Percentiles rank a stretch among this genome's conserved stretches.
Conservation (phyloP, 2,888 invertebrate species). For the Ametastegia equiseti region DNA sequence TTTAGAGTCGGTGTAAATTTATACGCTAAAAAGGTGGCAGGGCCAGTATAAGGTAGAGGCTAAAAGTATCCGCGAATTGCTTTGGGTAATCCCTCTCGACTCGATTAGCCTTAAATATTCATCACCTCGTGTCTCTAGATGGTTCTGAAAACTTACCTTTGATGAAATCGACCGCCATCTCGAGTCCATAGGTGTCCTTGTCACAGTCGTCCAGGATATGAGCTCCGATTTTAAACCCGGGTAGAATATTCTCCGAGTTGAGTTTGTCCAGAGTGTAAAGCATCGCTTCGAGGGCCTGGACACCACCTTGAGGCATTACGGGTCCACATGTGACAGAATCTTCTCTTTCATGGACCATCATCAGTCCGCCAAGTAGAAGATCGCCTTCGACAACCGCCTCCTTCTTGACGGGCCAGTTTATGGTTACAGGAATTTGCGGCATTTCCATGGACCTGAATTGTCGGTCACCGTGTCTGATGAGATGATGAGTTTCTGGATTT, state of each 20-base stretch:
- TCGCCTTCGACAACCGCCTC: slow-evolving; percentile 94
- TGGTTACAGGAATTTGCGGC: slow-evolving; percentile 58
- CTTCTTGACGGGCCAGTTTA: slow-evolving; percentile 89
- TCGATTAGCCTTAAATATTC: too few species aligned
- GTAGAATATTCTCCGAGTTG: slow-evolving; percentile 83
- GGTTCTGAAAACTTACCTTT: slow-evolving; percentile 85
- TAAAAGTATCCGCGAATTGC: neutral
- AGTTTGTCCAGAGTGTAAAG: slow-evolving; percentile 91
- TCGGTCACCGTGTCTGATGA: slow-evolving; percentile 66
- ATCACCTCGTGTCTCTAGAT: neutral
- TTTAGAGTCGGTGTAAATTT: neutral
- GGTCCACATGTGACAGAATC: slow-evolving; percentile 93
- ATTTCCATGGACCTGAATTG: slow-evolving; percentile 65
- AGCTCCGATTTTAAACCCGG: slow-evolving; percentile 89
- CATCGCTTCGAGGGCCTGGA: slow-evolving; percentile 95
- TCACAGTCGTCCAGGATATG: slow-evolving; percentile 96
- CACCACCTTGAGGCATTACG: slow-evolving; percentile 95
- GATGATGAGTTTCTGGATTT: slow-evolving; percentile 66
- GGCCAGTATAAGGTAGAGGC: too few species aligned
- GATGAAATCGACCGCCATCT: slow-evolving; percentile 97
- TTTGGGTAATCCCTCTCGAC: too few species aligned
- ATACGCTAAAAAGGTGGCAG: neutral
- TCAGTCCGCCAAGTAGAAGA: slow-evolving; percentile 91
- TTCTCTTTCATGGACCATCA: slow-evolving; percentile 97
- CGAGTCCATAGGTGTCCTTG: slow-evolving; percentile 96